These are phyloP conservation scores for Lepidurus couesii DNA, from an alignment of 1,140 invertebrate species.

Conservation along the genomic window DNA sequence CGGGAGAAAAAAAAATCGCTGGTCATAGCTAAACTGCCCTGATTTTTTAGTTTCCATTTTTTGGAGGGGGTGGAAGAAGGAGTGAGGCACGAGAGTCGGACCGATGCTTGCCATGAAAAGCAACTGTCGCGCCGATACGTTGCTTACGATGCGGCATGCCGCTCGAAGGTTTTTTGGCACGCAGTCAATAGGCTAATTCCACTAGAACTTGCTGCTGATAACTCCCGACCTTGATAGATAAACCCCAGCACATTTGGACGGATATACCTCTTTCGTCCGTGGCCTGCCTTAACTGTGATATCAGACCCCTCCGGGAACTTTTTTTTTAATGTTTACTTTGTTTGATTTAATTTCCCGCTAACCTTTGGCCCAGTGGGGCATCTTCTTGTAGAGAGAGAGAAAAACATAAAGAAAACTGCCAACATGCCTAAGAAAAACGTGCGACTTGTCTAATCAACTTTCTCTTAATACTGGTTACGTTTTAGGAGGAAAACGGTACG, in stretches of 20 bases:
- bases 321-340: neutral
- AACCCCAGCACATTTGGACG: neutral
- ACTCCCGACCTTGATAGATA: slow-evolving; percentile 14
- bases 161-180: neutral
- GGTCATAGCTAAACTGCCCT: neutral
- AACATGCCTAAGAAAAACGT: neutral
- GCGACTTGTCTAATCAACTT: neutral
- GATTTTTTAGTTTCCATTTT: neutral
- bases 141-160: slow-evolving; percentile 17
- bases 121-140: slow-evolving; percentile 12
- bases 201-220: slow-evolving; percentile 4
- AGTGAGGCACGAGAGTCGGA: neutral
- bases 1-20: neutral
- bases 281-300: neutral
- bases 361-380: neutral
- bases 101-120: neutral
- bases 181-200: slow-evolving; percentile 17
- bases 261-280: neutral
- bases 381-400: neutral
- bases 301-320: neutral
- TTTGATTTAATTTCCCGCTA: neutral
- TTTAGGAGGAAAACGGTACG: neutral
- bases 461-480: neutral
- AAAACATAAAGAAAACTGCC: neutral
- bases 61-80: neutral